A percentile compares a stretch with the other conserved stretches of the same genome.
Conservation (phyloP, 2,888 invertebrate species). For the Gortyna flavago region DNA sequence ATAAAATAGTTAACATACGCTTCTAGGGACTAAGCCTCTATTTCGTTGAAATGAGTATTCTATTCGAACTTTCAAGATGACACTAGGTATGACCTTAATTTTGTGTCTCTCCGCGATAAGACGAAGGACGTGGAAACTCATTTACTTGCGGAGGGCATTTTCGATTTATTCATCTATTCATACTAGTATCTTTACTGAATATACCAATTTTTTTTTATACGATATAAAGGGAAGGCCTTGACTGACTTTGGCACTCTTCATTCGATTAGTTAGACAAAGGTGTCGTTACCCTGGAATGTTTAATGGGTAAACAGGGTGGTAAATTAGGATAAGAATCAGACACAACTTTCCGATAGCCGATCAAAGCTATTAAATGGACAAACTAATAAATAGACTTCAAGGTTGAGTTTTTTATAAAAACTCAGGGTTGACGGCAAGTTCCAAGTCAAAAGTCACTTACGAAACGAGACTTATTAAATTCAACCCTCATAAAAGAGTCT, state of each 20-base stretch:
- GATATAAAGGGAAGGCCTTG: constrained; percentile 19
- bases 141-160: constrained; percentile 47
- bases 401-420: constrained; percentile 11
- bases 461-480: constrained; percentile 6
- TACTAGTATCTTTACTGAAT: constrained; percentile 25
- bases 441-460: constrained; percentile 4
- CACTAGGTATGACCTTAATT: constrained; percentile 41
- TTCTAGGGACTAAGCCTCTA: constrained; percentile 33
- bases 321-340: constrained; percentile 13
- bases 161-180: constrained; percentile 56
- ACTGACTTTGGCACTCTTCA: background rate
- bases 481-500: background rate
- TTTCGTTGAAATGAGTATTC: constrained; percentile 48
- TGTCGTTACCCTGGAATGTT: constrained; percentile 3
- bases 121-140: constrained; percentile 43
- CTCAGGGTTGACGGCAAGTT: background rate
- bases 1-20: constrained; percentile 50
- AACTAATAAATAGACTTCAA: constrained; percentile 26
- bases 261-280: constrained; percentile 15
- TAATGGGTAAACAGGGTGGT: constrained; percentile 19
- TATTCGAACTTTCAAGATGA: constrained; percentile 47
- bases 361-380: constrained; percentile 17
- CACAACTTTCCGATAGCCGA: background rate
- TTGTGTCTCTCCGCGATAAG: constrained; percentile 56
- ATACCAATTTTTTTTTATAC: constrained; percentile 42